Evolutionary conservation across 2,113 vertebrate genomes (phyloP), one percentile per base, ranked within the genome.

Genomic region (Rhynchopsitta pachyrhyncha): DNA sequence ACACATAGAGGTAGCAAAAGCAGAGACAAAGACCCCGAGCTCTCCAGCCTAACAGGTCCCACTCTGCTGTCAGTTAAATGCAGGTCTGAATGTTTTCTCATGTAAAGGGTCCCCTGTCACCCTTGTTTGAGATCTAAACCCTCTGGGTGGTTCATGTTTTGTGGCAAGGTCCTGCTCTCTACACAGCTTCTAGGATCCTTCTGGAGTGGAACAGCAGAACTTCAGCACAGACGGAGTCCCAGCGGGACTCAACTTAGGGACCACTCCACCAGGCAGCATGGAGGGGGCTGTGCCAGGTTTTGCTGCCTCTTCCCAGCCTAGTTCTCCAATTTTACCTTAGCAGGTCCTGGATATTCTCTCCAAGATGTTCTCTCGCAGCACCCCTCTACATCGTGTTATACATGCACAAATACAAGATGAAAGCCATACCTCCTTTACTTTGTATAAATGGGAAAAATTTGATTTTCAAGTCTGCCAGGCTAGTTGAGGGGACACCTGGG

Each of bases 41-140:
- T 15, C 29, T 24, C 64, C 28, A 29, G 41, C 11, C 33, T 17
- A 46, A n/a, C 3, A 57, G 18, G 18, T 59, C 49, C 28, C 3
- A 3, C 17, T 33, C 37, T 29, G 15, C n/a, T 18, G 22, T 24
- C 60, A 64, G 25, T 41, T 37, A 52, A 78, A 35, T 7, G 39
- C 33, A 86, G 29, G 19, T 55, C 47, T 46, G 53, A 69, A 63
- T 1, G 2, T 19, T 10, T 55, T 50, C 47, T 57, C 49, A 24
- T 5, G 6, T 0, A 0, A 68, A 20, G 25, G 12, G 19, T 28
- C 18, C 11, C 57, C 14, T 3, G 2, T 10, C 60, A 62, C 9
- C 46, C 28, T 31, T 4, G 7, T 50, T 31, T 42, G 24, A 13
- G 10, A 42, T 5, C 17, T 64, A 35, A 88, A 52, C 47, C 22